phyloP scores from a whole-genome alignment of 2,113 vertebrate species.

The Osmerus eperlanus region DNA sequence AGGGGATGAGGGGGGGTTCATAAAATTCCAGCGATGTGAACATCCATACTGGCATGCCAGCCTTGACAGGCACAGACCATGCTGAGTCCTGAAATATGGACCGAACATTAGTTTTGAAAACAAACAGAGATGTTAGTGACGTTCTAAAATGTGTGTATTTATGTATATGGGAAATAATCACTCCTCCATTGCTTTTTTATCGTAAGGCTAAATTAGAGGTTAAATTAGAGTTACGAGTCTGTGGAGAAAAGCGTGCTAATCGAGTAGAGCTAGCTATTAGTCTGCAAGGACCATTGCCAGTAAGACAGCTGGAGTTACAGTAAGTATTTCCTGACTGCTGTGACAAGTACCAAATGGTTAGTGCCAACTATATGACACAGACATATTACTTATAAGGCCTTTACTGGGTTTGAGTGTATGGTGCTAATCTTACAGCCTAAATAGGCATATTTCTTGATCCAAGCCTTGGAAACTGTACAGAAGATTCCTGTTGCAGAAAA shows the following conservation, averaged over 20 bases:
- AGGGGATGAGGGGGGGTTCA: constrained; percentile 32
- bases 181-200: constrained; percentile 66
- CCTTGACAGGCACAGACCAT: constrained; percentile 39
- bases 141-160: constrained; percentile 60
- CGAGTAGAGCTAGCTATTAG: constrained; percentile 55
- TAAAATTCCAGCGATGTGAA: constrained; percentile 47
- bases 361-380: constrained; percentile 20
- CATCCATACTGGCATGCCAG: constrained; percentile 28
- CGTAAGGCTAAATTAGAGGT: constrained; percentile 55
- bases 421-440: constrained; percentile 31
- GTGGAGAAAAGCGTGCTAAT: constrained; percentile 60
- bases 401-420: constrained; percentile 2
- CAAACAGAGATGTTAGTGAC: constrained; percentile 56
- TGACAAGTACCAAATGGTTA: constrained; percentile 37
- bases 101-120: constrained; percentile 53
- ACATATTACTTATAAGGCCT: constrained; percentile 18
- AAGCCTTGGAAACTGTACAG: not conserved
- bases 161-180: constrained; percentile 57
- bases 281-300: constrained; percentile 28
- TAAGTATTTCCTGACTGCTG: constrained; percentile 47
- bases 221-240: constrained; percentile 58
- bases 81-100: constrained; percentile 44
- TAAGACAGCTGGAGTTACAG: constrained; percentile 9
- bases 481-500: too few relatives aligned
- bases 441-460: constrained; percentile 16